phyloP scores from a whole-genome alignment of 2,797 vertebrate species.

The Rallus crepitans region DNA sequence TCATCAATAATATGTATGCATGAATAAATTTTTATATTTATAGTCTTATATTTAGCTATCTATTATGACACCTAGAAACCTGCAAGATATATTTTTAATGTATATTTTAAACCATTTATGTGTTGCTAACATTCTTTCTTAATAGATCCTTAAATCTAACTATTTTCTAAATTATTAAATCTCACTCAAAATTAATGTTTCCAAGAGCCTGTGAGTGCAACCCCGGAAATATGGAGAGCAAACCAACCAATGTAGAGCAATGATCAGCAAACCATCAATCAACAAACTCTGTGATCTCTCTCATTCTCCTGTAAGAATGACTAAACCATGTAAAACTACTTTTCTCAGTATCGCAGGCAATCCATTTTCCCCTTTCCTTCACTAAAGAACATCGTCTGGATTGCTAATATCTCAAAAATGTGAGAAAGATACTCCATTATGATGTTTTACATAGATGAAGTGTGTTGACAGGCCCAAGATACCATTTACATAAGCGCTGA shows the following conservation, averaged over 20 bases:
- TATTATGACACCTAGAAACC: constrained; percentile 23
- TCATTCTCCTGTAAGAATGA: not conserved
- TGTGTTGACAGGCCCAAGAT: not conserved
- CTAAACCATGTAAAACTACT: not conserved
- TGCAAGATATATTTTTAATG: constrained; percentile 13
- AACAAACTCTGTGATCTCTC: not conserved
- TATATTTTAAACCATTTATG: constrained; percentile 34
- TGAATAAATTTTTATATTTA: not conserved
- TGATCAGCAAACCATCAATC: not conserved
- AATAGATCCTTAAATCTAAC: not conserved
- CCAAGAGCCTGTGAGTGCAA: not conserved
- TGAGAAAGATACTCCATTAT: not conserved
- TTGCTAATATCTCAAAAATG: not conserved
- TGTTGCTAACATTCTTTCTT: not conserved
- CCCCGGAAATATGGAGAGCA: not conserved
- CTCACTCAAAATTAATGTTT: not conserved
- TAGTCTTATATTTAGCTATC: constrained; percentile 47
- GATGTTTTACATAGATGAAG: not conserved
- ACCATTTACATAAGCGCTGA: not conserved
- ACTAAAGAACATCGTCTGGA: not conserved
- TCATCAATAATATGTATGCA: not conserved
- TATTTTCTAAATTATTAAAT: not conserved
- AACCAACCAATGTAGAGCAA: not conserved
- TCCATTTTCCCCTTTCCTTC: not conserved
- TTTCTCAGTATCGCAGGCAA: not conserved